Conservation (phyloP, 2,797 vertebrate species). For the Chelmon rostratus region DNA sequence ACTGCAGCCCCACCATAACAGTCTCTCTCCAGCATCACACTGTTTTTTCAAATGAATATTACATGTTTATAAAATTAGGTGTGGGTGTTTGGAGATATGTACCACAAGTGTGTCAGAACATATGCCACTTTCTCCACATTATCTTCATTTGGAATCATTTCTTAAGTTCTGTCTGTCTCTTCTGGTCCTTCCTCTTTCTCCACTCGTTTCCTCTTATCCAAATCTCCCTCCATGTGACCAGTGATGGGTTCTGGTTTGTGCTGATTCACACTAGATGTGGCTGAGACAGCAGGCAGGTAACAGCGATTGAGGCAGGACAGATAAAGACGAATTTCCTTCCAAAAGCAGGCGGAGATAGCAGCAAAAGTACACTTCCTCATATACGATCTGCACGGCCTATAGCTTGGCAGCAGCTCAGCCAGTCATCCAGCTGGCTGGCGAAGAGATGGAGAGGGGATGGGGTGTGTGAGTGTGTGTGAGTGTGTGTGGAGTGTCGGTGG, state of each 20-base stretch:
- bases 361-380: constrained; percentile 33
- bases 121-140: background rate
- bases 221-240: constrained; percentile 23
- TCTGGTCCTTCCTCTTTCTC: constrained; percentile 3
- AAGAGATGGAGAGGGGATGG: constrained; percentile 3
- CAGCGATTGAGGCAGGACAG: constrained; percentile 45
- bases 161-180: constrained; percentile 19
- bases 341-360: constrained; percentile 44
- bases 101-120: background rate
- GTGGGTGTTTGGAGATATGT: constrained; percentile 3
- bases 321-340: constrained; percentile 64
- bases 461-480: too few relatives aligned
- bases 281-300: constrained; percentile 67
- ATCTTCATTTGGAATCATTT: constrained; percentile 20
- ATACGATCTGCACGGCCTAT: constrained; percentile 30
- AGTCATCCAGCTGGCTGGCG: constrained; percentile 55
- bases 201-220: constrained; percentile 32
- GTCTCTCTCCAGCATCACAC: background rate
- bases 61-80: constrained; percentile 9
- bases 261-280: constrained; percentile 63
- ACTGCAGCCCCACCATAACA: constrained; percentile 9
- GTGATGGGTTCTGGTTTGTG: constrained; percentile 51
- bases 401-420: constrained; percentile 51
- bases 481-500: too few relatives aligned
- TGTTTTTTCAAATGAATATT: background rate